Evolutionary conservation across 2,888 invertebrate genomes (phyloP).

Genomic region (Seladonia tumulorum): DNA sequence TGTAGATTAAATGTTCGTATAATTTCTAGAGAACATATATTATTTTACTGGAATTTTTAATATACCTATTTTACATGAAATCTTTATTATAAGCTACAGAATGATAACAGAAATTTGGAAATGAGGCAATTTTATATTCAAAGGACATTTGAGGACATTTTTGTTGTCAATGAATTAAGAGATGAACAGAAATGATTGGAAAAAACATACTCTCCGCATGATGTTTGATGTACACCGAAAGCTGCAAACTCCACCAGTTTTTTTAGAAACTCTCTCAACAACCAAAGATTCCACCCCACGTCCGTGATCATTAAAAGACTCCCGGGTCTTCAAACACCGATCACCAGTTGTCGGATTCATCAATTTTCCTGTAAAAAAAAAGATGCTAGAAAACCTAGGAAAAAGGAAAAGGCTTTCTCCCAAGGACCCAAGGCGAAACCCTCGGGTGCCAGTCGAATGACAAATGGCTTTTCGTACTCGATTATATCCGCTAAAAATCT

Average conservation of each 20-base stretch:
- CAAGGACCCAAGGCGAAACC: conserved; percentile 63
- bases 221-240: not conserved
- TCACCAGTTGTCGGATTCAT: conserved; percentile 21
- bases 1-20: no score
- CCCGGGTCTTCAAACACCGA: not conserved
- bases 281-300: conserved; percentile 11
- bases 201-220: not conserved
- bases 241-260: not conserved
- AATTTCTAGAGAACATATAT: no score
- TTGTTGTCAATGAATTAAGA: no score
- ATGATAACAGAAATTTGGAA: no score
- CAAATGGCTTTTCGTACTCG: conserved; percentile 79
- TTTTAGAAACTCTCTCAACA: not conserved
- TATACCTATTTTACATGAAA: no score
- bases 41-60: no score
- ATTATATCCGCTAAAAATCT: conserved; percentile 60
- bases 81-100: not conserved
- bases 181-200: not conserved
- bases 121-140: no score
- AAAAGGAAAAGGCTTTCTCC: conserved; percentile 70
- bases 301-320: conserved; percentile 6
- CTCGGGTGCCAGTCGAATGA: conserved; percentile 73
- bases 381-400: conserved; percentile 15
- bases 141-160: no score
- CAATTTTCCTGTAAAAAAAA: conserved; percentile 30